Conservation (phyloP, 2,797 vertebrate genomes). For the Nothura maculosa region DNA sequence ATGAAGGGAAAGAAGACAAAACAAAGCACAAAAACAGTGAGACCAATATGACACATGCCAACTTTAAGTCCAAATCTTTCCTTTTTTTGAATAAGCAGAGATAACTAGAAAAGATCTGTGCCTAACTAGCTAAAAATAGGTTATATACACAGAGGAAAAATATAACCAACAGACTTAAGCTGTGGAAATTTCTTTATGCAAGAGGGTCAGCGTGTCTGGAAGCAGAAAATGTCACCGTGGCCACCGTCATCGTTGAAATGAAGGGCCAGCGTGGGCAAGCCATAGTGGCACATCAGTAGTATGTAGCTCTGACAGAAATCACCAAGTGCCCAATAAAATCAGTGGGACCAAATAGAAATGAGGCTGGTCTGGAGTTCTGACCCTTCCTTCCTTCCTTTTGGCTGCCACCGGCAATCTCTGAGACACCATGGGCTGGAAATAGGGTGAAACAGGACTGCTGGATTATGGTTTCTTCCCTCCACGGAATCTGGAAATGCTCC, state of each 20-base stretch:
- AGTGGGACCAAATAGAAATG: neutral
- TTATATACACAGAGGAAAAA: slow-evolving; percentile 15
- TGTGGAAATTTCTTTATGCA: neutral
- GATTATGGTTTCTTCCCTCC: neutral
- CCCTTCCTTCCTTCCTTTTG: neutral
- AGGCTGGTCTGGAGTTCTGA: neutral
- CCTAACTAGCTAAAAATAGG: slow-evolving; percentile 16
- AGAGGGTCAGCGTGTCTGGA: neutral
- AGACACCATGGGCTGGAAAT: neutral
- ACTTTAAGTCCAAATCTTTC: neutral
- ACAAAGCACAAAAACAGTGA: neutral
- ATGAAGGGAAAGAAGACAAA: neutral
- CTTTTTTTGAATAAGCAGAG: slow-evolving; percentile 36
- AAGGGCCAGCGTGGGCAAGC: neutral
- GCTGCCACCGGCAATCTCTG: neutral
- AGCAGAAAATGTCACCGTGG: neutral
- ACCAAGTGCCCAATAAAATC: neutral
- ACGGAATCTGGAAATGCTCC: neutral
- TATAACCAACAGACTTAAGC: neutral
- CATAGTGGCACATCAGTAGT: fast-evolving
- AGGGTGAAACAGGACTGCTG: neutral
- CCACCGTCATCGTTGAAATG: neutral
- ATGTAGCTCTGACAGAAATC: neutral
- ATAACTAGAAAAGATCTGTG: slow-evolving; percentile 1
- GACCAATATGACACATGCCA: fast-evolving